Evolutionary conservation across 2,888 invertebrate species (phyloP).

Genomic region (Pimpla rufipes): DNA sequence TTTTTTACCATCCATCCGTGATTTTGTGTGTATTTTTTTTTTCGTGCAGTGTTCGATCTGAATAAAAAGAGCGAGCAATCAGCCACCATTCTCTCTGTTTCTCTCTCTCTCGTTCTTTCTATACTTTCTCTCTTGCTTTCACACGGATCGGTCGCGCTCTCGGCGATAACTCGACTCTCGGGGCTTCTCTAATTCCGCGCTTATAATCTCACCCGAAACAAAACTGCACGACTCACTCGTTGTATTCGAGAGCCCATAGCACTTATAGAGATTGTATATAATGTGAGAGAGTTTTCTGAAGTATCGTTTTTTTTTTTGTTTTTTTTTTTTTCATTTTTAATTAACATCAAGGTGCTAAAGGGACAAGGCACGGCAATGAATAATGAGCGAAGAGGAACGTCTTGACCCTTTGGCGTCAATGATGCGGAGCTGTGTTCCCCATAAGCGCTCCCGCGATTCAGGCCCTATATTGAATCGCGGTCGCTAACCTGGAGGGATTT

Average conservation of each 20-base stretch:
- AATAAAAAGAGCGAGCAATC: slow-evolving; percentile 52
- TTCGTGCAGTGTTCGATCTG: slow-evolving; percentile 38
- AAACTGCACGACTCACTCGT: slow-evolving; percentile 36
- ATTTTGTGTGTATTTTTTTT: slow-evolving; percentile 29
- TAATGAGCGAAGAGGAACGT: slow-evolving; percentile 71
- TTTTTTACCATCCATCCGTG: slow-evolving; percentile 38
- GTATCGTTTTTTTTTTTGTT: too few species aligned
- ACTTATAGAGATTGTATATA: slow-evolving; percentile 44
- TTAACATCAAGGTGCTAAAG: slow-evolving; percentile 71
- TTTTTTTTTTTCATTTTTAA: too few species aligned
- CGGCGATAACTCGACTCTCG: background rate
- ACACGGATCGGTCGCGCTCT: slow-evolving; percentile 21
- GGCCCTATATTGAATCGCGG: slow-evolving; percentile 83
- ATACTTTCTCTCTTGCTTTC: slow-evolving; percentile 28
- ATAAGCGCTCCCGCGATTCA: slow-evolving; percentile 76
- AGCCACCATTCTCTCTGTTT: background rate
- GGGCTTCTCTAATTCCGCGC: slow-evolving; percentile 8
- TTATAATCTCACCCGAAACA: background rate
- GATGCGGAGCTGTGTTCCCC: slow-evolving; percentile 61
- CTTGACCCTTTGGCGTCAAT: slow-evolving; percentile 71
- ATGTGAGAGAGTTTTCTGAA: slow-evolving; percentile 59
- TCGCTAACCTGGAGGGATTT: slow-evolving; percentile 77
- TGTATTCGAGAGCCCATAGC: slow-evolving; percentile 45
- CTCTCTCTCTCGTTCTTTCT: background rate
- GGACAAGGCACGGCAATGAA: slow-evolving; percentile 71